A percentile compares a stretch with the other conserved stretches of the same genome.
These are phyloP conservation scores for Drosophila formosana DNA, from an alignment of 2,888 invertebrate genomes.

Conservation along the genomic window DNA sequence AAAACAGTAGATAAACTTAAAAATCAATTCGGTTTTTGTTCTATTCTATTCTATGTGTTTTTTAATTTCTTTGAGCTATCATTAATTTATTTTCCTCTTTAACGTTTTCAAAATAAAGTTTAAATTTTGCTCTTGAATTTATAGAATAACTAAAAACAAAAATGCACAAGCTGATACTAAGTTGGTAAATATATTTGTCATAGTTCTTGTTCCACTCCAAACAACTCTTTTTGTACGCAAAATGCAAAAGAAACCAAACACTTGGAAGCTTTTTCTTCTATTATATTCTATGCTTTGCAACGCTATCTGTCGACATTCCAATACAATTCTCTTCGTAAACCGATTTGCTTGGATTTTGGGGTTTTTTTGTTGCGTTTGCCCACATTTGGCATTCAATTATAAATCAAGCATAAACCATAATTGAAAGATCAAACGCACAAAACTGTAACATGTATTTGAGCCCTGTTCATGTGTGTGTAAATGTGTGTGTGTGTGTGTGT, in stretches of 20 bases:
- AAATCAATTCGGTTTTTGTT: no score
- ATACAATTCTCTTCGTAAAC: conserved; percentile 9
- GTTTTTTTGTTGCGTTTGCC: conserved; percentile 24
- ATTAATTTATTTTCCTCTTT: no score
- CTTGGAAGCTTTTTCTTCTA: not conserved
- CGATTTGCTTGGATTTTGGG: conserved; percentile 33
- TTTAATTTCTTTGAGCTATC: no score
- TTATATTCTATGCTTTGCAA: not conserved
- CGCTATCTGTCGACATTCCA: conserved; percentile 30
- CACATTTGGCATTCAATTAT: conserved; percentile 68
- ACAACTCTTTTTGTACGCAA: not conserved
- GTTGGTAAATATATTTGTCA: no score
- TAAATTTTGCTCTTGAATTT: no score
- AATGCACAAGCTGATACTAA: no score
- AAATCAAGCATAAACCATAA: conserved; percentile 76
- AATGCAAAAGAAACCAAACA: not conserved
- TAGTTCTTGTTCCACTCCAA: not conserved
- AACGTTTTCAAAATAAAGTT: no score
- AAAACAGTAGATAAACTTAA: no score
- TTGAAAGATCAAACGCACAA: conserved; percentile 73
- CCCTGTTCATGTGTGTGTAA: conserved; percentile 1
- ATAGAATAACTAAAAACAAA: no score
- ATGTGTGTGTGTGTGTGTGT: conserved; percentile 1
- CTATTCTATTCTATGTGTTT: no score
- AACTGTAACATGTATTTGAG: conserved; percentile 35